These are phyloP conservation scores for Xiphorhynchus elegans DNA, from an alignment of 2,113 vertebrate species.

Conservation along the genomic window DNA sequence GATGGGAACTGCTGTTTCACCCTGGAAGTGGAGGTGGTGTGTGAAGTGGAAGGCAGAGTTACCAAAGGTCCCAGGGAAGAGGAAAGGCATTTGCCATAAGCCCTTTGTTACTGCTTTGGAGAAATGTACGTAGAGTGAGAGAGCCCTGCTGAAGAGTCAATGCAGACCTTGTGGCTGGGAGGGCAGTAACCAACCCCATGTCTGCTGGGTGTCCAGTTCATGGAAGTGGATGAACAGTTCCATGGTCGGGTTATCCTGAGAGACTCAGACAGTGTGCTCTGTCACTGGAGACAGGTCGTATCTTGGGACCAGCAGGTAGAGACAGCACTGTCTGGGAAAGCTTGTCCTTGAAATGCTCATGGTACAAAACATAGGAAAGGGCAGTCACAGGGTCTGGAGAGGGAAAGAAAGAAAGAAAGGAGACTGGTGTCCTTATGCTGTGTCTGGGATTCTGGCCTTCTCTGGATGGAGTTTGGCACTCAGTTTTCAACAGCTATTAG, in stretches of 20 bases:
- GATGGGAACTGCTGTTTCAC: neutral
- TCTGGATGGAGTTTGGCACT: neutral
- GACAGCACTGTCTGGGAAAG: neutral
- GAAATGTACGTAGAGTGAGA: neutral
- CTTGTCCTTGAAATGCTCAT: neutral
- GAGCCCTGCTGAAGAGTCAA: fast-evolving
- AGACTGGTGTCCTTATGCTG: neutral
- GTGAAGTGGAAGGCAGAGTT: neutral
- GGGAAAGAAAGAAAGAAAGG: neutral
- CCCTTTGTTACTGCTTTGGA: fast-evolving
- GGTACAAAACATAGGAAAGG: neutral
- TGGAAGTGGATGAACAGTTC: neutral
- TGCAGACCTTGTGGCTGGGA: fast-evolving
- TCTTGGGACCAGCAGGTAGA: neutral
- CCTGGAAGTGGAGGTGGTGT: neutral
- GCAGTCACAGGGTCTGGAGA: neutral
- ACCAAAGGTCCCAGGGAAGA: neutral
- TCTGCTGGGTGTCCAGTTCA: fast-evolving
- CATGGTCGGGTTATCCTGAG: neutral
- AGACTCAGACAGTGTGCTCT: fast-evolving
- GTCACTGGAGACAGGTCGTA: neutral
- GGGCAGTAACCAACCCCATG: no score
- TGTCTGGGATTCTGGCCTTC: neutral
- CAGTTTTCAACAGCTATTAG: neutral
- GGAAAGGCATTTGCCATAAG: neutral